Percentiles rank a stretch among this genome's conserved stretches.
phyloP scores from a whole-genome alignment of 2,888 invertebrate genomes.

The Tachina lurida region DNA sequence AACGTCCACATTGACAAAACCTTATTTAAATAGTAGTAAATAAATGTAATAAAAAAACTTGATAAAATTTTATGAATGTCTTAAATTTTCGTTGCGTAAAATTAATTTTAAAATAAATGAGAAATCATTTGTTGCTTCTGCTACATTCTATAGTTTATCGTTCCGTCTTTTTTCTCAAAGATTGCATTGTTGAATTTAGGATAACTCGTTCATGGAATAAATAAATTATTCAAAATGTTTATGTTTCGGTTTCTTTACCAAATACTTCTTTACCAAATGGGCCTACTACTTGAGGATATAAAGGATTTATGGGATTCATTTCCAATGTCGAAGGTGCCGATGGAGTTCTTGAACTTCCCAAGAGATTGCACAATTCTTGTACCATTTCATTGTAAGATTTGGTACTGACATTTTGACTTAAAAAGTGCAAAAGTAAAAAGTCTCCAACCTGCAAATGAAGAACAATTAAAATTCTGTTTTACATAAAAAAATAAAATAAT shows the following conservation, averaged over 20 bases:
- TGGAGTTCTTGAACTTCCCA: constrained; percentile 88
- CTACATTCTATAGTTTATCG: constrained; percentile 59
- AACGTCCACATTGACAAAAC: constrained; percentile 42
- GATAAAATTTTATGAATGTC: constrained; percentile 30
- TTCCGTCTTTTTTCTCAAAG: constrained; percentile 34
- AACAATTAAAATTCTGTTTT: constrained; percentile 3
- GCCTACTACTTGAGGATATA: constrained; percentile 88
- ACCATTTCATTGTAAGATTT: constrained; percentile 91
- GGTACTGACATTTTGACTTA: constrained; percentile 94
- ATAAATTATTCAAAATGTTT: constrained; percentile 78
- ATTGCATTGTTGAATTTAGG: constrained; percentile 43
- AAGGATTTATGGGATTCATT: constrained; percentile 88
- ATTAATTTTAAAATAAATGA: constrained; percentile 67
- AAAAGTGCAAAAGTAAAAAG: constrained; percentile 91
- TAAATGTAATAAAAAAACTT: constrained; percentile 16
- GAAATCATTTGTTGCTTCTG: constrained; percentile 77
- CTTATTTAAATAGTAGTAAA: constrained; percentile 23
- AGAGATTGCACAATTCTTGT: constrained; percentile 86
- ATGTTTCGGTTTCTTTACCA: constrained; percentile 93
- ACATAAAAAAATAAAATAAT: not conserved
- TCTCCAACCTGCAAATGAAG: constrained; percentile 89
- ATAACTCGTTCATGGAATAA: not conserved
- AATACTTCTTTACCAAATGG: constrained; percentile 90
- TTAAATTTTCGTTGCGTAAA: constrained; percentile 47
- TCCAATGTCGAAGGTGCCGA: constrained; percentile 94